Evolutionary conservation across 2,888 invertebrate genomes (phyloP).

Genomic region (Lobophora halterata): DNA sequence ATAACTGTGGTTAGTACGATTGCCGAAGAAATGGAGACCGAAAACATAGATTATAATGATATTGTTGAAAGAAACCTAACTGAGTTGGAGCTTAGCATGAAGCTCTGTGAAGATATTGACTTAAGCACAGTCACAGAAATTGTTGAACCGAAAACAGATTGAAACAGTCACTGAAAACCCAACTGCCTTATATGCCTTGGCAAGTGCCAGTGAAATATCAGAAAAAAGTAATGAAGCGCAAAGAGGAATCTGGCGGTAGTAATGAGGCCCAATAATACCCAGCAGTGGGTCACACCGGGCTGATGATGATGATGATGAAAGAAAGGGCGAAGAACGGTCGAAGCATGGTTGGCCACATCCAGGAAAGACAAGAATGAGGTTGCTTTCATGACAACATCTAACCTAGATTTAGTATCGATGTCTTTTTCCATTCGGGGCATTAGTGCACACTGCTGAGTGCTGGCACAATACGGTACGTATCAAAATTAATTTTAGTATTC

Average conservation of each 20-base stretch:
- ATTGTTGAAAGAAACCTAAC: constrained; percentile 66
- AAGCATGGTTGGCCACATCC: constrained; percentile 66
- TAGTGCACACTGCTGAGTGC: constrained; percentile 54
- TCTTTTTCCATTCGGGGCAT: constrained; percentile 37
- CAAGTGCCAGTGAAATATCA: constrained; percentile 31
- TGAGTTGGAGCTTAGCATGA: constrained; percentile 63
- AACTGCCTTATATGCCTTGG: constrained; percentile 25
- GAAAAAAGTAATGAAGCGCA: constrained; percentile 9
- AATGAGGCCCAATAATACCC: constrained; percentile 2
- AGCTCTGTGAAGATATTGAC: constrained; percentile 49
- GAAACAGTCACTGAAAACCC: constrained; percentile 25
- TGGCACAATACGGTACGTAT: constrained; percentile 27
- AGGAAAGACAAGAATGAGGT: constrained; percentile 76
- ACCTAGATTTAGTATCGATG: constrained; percentile 51
- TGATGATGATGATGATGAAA: constrained; percentile 16
- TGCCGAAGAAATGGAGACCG: constrained; percentile 66
- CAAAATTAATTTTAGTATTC: constrained; percentile 25
- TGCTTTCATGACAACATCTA: constrained; percentile 63
- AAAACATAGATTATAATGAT: constrained; percentile 61
- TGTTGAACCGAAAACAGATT: constrained; percentile 33
- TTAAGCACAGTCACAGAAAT: constrained; percentile 42
- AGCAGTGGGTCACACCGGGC: constrained; percentile 20
- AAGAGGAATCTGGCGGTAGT: constrained; percentile 11
- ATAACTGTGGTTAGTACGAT: constrained; percentile 63
- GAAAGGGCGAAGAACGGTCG: constrained; percentile 48